Base-by-base conservation (phyloP, 2,113 vertebrate genomes). In the Enhydra lutris region DNA sequence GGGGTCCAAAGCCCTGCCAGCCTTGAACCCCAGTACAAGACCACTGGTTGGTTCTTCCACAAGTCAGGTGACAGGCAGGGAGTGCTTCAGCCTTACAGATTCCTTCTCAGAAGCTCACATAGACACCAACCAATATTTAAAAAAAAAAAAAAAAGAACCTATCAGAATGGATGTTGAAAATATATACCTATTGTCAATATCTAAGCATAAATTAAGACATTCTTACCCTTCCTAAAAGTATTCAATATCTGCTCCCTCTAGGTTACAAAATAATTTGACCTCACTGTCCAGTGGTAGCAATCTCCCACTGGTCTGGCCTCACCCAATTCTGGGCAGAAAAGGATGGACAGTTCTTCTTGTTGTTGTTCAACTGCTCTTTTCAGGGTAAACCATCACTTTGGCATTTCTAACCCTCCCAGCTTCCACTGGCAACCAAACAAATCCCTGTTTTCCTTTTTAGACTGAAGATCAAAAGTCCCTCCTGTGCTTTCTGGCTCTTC, bases 381-480 rank as follows among this genome's bases (percentile, higher is more conserved):
- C 45, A 79, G 57, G 57, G n/a, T 61, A 83, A 96, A 92, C 71
- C 89, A 12, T 34, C 10, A 47, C 42, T 79, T n/a, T 50, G 84
- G 55, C 69, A 52, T 84, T 67, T 81, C 85, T 39, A 88, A 81
- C 21, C 17, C 81, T 81, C 50, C 71, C 34, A 85, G 76, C 52
- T 73, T 93, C 71, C 45, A 61, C 57, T n/a, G 85, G 76, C 91
- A 91, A 84, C 84, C n/a, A 47, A 91, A 12, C 31, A 59, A 95
- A 86, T n/a, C 52, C 34, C 57, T 24, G 6, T 81, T 88, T 83
- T 65, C 85, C 78, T 87, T 81, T 59, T 63, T 26, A 78, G 29
- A 69, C 39, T 11, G n/a, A 91, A 94, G 81, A 74, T 73, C 91
- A 94, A 91, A 91, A 96, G 89, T 47, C 81, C 45, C 18, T 76